Evolutionary conservation across 1,140 invertebrate genomes (phyloP).

Genomic region (Choristoneura fumiferana): DNA sequence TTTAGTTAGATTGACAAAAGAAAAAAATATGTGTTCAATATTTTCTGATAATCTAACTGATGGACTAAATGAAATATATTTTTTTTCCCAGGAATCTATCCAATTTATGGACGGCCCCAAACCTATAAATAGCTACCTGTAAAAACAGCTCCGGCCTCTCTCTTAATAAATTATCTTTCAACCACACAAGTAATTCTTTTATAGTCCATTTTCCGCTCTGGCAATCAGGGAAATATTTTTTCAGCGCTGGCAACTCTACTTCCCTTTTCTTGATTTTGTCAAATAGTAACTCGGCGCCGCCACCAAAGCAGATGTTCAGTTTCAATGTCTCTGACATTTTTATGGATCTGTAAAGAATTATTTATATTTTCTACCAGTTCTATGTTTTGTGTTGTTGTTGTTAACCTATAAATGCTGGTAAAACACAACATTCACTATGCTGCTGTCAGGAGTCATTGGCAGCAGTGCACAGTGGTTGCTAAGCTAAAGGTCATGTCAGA

Average conservation of each 20-base stretch:
- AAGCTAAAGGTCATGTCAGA: not conserved
- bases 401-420: too few species aligned
- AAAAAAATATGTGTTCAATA: too few species aligned
- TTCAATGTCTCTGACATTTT: conserved; percentile 48
- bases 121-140: conserved; percentile 76
- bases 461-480: too few species aligned
- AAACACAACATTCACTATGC: too few species aligned
- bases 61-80: too few species aligned
- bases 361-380: too few species aligned
- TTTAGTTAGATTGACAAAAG: too few species aligned
- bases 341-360: conserved; percentile 14
- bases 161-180: conserved; percentile 90
- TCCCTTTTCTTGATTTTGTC: conserved; percentile 88
- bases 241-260: conserved; percentile 80
- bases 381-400: too few species aligned
- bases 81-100: too few species aligned
- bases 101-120: too few species aligned
- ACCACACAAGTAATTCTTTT: conserved; percentile 86
- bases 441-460: too few species aligned
- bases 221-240: conserved; percentile 52
- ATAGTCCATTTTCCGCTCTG: conserved; percentile 83
- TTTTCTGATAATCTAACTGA: too few species aligned
- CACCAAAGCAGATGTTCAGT: conserved; percentile 80
- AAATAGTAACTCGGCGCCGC: conserved; percentile 93
- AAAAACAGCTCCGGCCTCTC: conserved; percentile 95